Conservation (phyloP, 92 coral and sea anemone genomes). For the Epizoanthus rinbou region DNA sequence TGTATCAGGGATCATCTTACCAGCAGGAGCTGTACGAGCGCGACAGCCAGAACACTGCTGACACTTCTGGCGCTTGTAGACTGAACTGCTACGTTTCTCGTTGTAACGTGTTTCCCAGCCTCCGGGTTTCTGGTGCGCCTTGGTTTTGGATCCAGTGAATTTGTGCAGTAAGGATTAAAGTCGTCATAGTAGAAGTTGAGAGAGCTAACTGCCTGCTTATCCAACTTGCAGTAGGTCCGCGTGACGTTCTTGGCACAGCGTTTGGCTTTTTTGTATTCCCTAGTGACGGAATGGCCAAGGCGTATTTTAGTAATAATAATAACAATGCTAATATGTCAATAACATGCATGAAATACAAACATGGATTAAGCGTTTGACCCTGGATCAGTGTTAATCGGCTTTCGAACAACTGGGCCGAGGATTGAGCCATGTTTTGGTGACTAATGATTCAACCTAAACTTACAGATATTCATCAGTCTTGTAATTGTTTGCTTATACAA, state of each 20-base stretch:
- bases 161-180: conserved; percentile 33
- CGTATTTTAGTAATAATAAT: neutral
- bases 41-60: neutral
- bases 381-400: too few relatives aligned
- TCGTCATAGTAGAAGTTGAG: conserved; percentile 1
- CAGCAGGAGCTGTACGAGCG: too few relatives aligned
- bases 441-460: too few relatives aligned
- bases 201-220: neutral
- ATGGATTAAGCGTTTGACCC: too few relatives aligned
- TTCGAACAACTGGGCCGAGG: too few relatives aligned
- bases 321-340: neutral
- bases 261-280: conserved; percentile 27
- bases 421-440: too few relatives aligned
- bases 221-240: neutral
- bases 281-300: neutral
- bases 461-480: too few relatives aligned
- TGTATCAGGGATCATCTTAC: too few relatives aligned
- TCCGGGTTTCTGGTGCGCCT: neutral
- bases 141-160: conserved; percentile 24
- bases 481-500: too few relatives aligned
- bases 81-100: conserved; percentile 1
- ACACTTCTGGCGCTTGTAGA: neutral
- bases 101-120: neutral
- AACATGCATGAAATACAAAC: too few relatives aligned
- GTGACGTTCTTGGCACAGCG: conserved; percentile 21